These are phyloP conservation scores for Sebastes kiyomatsui DNA, from an alignment of 2,797 vertebrate genomes.

Conservation along the genomic window DNA sequence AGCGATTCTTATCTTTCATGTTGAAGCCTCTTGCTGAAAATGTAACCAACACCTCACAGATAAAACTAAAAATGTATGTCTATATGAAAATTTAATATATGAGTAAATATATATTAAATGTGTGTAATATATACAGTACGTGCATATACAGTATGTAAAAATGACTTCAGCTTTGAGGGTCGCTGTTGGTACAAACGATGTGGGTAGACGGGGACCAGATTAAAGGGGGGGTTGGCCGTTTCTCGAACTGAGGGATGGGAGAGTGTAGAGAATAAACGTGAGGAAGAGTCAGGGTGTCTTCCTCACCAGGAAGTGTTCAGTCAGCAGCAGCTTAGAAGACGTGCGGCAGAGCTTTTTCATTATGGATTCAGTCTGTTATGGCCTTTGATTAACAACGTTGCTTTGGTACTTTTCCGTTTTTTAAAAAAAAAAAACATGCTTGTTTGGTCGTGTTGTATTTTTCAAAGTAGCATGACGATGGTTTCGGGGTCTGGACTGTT, in stretches of 20 bases:
- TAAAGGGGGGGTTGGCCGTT: background rate
- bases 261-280: background rate
- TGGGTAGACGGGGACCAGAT: slow-evolving; percentile 41
- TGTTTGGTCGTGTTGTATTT: slow-evolving; percentile 56
- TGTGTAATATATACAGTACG: slow-evolving; percentile 85
- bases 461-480: slow-evolving; percentile 72
- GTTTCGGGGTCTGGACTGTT: slow-evolving; percentile 52
- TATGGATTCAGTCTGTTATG: slow-evolving; percentile 53
- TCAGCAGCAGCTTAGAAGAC: slow-evolving; percentile 47
- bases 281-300: slow-evolving; percentile 30
- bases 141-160: slow-evolving; percentile 77
- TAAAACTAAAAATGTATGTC: slow-evolving; percentile 77
- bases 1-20: slow-evolving; percentile 53
- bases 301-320: slow-evolving; percentile 15
- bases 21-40: slow-evolving; percentile 73
- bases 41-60: slow-evolving; percentile 78
- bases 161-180: slow-evolving; percentile 59
- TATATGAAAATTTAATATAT: slow-evolving; percentile 87
- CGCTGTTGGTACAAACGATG: slow-evolving; percentile 53
- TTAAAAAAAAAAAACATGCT: slow-evolving; percentile 21
- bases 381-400: slow-evolving; percentile 65
- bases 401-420: slow-evolving; percentile 70
- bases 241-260: slow-evolving; percentile 5
- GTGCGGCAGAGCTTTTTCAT: slow-evolving; percentile 54
- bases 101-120: slow-evolving; percentile 83